phyloP scores from a whole-genome alignment of 2,888 invertebrate genomes.

The Exocentrus adspersus region DNA sequence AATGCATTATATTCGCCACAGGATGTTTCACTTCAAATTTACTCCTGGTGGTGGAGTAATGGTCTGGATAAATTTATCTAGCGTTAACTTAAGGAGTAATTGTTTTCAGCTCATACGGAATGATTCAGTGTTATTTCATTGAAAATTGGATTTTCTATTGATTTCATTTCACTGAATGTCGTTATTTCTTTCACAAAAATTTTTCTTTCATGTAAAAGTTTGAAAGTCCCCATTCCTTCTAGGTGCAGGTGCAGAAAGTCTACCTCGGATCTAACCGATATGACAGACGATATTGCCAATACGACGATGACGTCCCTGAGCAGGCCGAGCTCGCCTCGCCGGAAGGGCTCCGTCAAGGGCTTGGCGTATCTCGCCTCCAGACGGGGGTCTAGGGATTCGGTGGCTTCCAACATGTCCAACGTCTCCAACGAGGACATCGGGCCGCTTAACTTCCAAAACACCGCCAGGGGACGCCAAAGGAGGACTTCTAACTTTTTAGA shows the following conservation, averaged over 20 bases:
- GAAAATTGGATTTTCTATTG: too few species aligned
- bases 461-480: slow-evolving; percentile 79
- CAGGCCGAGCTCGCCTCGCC: slow-evolving; percentile 73
- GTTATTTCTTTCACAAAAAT: too few species aligned
- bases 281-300: slow-evolving; percentile 66
- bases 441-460: slow-evolving; percentile 82
- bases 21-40: background rate
- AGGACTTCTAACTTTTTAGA: slow-evolving; percentile 89
- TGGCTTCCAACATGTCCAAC: slow-evolving; percentile 74
- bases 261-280: slow-evolving; percentile 79
- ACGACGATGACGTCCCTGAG: slow-evolving; percentile 72
- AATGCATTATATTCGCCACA: too few species aligned
- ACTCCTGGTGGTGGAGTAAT: background rate
- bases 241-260: slow-evolving; percentile 73
- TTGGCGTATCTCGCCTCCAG: slow-evolving; percentile 86
- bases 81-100: background rate
- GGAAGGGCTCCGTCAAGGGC: slow-evolving; percentile 76
- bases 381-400: slow-evolving; percentile 73
- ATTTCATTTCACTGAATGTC: too few species aligned
- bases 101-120: background rate
- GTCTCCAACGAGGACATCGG: slow-evolving; percentile 85
- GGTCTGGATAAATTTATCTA: background rate
- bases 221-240: too few species aligned
- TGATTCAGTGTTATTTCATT: too few species aligned
- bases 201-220: too few species aligned